phyloP scores from a whole-genome alignment of 2,797 vertebrate species.

The Sciurus carolinensis region DNA sequence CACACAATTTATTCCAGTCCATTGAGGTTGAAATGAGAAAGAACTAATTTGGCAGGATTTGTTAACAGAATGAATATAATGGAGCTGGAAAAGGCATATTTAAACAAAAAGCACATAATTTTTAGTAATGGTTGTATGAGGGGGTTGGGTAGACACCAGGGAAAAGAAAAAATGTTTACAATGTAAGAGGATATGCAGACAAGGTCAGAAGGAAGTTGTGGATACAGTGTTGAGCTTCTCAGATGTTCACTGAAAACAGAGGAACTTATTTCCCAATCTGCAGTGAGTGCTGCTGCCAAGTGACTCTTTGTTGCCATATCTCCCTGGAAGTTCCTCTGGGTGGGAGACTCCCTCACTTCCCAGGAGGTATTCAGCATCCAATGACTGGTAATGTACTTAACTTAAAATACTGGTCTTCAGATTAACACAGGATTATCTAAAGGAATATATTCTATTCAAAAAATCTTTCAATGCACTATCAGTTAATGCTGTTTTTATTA shows the following conservation, averaged over 20 bases:
- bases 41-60: too few relatives aligned
- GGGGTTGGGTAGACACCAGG: neutral
- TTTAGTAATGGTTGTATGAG: neutral
- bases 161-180: too few relatives aligned
- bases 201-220: neutral
- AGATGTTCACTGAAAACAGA: neutral
- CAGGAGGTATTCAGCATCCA: neutral
- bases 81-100: too few relatives aligned
- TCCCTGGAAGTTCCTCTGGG: neutral
- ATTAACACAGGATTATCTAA: neutral
- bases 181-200: neutral
- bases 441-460: too few relatives aligned
- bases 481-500: too few relatives aligned
- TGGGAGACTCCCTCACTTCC: neutral
- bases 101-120: too few relatives aligned
- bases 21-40: too few relatives aligned
- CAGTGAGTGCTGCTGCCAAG: neutral
- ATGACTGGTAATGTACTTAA: neutral
- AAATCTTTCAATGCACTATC: too few relatives aligned
- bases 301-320: neutral
- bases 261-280: neutral
- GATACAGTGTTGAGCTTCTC: neutral
- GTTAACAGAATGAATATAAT: too few relatives aligned
- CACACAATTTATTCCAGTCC: too few relatives aligned
- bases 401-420: neutral